phyloP scores from a whole-genome alignment of 2,113 vertebrate species.

The Phodopus roborovskii region DNA sequence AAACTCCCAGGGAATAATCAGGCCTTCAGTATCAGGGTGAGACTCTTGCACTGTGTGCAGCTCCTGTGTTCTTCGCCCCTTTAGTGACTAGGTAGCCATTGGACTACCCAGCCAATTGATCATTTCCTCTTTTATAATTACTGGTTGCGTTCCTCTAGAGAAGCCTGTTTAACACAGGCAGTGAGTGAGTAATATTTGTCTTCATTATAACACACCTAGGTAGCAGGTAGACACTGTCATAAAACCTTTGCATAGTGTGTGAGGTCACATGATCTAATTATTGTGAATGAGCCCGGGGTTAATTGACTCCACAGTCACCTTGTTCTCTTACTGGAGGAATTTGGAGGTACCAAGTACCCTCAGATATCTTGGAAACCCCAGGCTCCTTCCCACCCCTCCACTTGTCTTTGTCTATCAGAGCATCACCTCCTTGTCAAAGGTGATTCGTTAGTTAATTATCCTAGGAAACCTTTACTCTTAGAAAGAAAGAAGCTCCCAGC shows the following conservation, averaged over 20 bases:
- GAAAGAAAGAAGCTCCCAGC: neutral
- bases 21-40: neutral
- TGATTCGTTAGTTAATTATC: constrained; percentile 26
- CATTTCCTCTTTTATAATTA: neutral
- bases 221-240: neutral
- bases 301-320: neutral
- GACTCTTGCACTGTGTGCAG: neutral
- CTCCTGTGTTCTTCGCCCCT: neutral
- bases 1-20: neutral
- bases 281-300: neutral
- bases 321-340: neutral
- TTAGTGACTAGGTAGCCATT: neutral
- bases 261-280: neutral
- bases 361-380: neutral
- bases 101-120: neutral
- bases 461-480: neutral
- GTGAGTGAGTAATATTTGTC: neutral
- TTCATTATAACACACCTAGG: neutral
- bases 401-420: neutral
- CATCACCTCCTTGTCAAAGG: neutral
- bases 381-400: neutral
- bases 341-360: neutral
- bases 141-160: neutral
- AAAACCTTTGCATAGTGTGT: neutral
- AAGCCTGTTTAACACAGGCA: neutral